Conservation (phyloP, 2,113 vertebrate genomes). For the Micronisus gabar region DNA sequence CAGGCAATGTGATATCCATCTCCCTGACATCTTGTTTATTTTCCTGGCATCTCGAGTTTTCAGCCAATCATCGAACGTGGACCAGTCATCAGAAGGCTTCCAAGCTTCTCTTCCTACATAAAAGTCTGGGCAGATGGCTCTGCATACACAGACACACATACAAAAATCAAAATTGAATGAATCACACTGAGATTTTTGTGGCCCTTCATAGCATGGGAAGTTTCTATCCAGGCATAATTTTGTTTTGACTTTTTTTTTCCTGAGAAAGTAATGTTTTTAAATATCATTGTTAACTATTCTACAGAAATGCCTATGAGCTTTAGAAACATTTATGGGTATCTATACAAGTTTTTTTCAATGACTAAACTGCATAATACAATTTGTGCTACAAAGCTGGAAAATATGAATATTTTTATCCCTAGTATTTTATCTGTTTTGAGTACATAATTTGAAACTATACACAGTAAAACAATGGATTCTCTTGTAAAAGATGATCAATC, state of each 20-base stretch:
- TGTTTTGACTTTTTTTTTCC: not conserved
- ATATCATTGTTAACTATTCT: not conserved
- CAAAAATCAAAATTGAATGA: not conserved
- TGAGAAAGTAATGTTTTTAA: not conserved
- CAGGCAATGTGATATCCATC: not conserved
- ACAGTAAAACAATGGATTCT: not conserved
- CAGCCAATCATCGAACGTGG: slow-evolving; percentile 76
- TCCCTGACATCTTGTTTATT: slow-evolving; percentile 52
- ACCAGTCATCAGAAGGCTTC: slow-evolving; percentile 70
- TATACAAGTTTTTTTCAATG: not conserved
- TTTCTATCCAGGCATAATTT: not conserved
- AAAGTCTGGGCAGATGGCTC: slow-evolving; percentile 78
- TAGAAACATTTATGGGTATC: not conserved
- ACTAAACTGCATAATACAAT: not conserved
- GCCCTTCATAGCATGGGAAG: not conserved
- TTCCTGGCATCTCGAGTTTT: slow-evolving; percentile 76
- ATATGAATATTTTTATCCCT: not conserved
- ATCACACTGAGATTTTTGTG: not conserved
- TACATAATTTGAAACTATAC: not conserved
- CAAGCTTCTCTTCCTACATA: slow-evolving; percentile 77
- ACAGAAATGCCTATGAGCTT: not conserved
- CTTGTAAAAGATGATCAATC: not conserved
- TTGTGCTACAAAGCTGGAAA: not conserved
- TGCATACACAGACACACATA: not conserved
- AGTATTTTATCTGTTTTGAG: not conserved